Conservation (phyloP, 2,797 vertebrate genomes). For the Pampus argenteus region DNA sequence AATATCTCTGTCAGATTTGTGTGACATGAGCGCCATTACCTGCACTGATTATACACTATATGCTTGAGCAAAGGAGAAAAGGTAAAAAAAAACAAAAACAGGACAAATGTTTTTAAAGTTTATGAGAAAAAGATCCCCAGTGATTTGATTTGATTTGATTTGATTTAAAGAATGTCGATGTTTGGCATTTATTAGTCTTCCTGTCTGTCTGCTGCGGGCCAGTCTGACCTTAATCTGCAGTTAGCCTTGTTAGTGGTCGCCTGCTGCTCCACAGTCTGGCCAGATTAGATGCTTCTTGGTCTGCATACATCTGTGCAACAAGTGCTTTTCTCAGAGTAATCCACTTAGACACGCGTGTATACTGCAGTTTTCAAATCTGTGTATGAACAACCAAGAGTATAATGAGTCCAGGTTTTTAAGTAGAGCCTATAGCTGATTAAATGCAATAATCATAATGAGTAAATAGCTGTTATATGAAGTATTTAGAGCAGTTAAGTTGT, state of each 20-base stretch:
- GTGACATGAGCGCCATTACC: background rate
- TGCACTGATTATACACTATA: background rate
- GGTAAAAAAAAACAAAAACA: background rate
- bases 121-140: conserved; percentile 35
- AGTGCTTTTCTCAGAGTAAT: conserved; percentile 70
- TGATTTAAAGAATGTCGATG: conserved; percentile 39
- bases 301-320: conserved; percentile 67
- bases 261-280: conserved; percentile 76
- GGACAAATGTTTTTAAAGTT: background rate
- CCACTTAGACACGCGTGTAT: conserved; percentile 61
- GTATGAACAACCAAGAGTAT: background rate
- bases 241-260: conserved; percentile 76
- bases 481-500: background rate
- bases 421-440: no score
- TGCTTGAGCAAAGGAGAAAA: background rate
- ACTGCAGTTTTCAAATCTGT: background rate
- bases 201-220: conserved; percentile 45
- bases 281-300: conserved; percentile 74
- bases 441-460: no score
- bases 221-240: conserved; percentile 82
- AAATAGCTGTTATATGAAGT: background rate
- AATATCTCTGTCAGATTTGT: conserved; percentile 2
- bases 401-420: background rate
- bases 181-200: conserved; percentile 62
- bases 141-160: no score